Evolutionary conservation across 2,797 vertebrate genomes (phyloP).

Genomic region (Oophaga sylvatica): DNA sequence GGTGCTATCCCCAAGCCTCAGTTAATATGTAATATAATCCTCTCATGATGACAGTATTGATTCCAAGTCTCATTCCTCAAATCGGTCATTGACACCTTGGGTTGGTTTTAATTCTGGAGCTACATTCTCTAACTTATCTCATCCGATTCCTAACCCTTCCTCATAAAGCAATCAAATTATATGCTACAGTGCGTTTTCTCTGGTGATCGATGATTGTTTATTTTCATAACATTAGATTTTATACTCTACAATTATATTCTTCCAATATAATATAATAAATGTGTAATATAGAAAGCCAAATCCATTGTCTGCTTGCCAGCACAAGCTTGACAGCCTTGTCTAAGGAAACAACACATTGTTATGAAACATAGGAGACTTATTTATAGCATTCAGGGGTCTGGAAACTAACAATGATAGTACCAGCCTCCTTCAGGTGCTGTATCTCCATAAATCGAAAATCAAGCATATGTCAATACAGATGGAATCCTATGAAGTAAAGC

Average conservation of each 20-base stretch:
- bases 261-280: neutral
- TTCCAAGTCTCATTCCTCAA: conserved; percentile 36
- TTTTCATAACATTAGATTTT: neutral
- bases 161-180: neutral
- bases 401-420: too few species aligned
- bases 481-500: too few species aligned
- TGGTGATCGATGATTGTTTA: neutral
- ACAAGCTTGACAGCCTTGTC: neutral
- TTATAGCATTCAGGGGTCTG: too few species aligned
- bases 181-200: neutral
- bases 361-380: too few species aligned
- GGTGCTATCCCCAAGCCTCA: conserved; percentile 15
- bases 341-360: too few species aligned
- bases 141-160: neutral
- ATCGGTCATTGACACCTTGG: conserved; percentile 35
- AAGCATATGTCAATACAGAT: too few species aligned
- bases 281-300: neutral
- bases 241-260: neutral
- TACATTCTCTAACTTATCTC: conserved; percentile 6
- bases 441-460: too few species aligned
- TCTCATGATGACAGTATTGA: conserved; percentile 34
- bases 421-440: too few species aligned
- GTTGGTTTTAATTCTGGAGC: conserved; percentile 2
- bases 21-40: conserved; percentile 47
- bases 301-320: neutral